These are phyloP conservation scores for Cremastobaeus sp. DNA, from an alignment of 2,888 invertebrate genomes.

Conservation along the genomic window DNA sequence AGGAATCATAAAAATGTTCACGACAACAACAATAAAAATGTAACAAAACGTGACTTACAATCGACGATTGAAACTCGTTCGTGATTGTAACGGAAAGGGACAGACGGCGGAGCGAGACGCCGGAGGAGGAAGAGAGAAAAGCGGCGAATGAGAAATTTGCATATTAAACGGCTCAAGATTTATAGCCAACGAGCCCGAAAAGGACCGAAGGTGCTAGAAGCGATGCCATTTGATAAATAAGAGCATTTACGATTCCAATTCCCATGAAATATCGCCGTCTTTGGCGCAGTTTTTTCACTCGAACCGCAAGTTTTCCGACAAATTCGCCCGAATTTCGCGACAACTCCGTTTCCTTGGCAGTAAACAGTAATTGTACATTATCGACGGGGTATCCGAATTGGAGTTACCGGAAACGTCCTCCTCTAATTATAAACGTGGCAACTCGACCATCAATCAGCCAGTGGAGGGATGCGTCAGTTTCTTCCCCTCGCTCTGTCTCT, in stretches of 20 bases:
- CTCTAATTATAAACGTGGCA: slow-evolving; percentile 77
- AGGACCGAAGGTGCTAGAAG: slow-evolving; percentile 68
- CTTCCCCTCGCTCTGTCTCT: slow-evolving; percentile 21
- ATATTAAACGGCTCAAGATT: slow-evolving; percentile 78
- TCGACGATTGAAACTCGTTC: slow-evolving; percentile 51
- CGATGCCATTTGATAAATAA: slow-evolving; percentile 72
- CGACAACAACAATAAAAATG: slow-evolving; percentile 54
- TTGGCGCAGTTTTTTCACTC: slow-evolving; percentile 29
- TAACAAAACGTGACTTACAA: slow-evolving; percentile 53
- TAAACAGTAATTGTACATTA: slow-evolving; percentile 2
- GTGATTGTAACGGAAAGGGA: slow-evolving; percentile 47
- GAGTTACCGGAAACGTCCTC: slow-evolving; percentile 70
- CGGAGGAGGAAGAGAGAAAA: slow-evolving; percentile 27
- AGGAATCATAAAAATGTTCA: slow-evolving; percentile 46
- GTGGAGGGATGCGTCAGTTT: slow-evolving; percentile 63
- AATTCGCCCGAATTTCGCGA: background rate
- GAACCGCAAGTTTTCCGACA: background rate
- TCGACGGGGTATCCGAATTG: slow-evolving; percentile 22
- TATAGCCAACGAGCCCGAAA: slow-evolving; percentile 72
- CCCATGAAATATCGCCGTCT: slow-evolving; percentile 42
- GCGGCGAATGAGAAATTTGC: slow-evolving; percentile 71
- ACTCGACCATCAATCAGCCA: slow-evolving; percentile 76
- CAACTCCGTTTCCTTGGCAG: background rate
- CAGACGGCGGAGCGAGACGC: slow-evolving; percentile 29
- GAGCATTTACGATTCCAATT: slow-evolving; percentile 51